Conservation (phyloP, 1,140 invertebrate species). For the Drosophila neocordata region DNA sequence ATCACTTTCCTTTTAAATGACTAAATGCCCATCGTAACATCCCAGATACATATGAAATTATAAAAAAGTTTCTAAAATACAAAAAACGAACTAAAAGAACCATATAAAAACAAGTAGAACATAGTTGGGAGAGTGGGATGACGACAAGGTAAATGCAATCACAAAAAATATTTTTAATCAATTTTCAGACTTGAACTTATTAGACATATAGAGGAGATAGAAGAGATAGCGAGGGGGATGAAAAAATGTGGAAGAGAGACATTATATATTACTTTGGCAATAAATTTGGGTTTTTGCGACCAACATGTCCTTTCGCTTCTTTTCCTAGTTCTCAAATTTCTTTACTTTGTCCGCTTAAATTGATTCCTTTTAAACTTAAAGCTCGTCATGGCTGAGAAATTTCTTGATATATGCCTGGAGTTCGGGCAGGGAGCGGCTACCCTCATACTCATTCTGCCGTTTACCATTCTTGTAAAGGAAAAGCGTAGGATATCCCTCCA, state of each 20-base stretch:
- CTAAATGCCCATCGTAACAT: conserved; percentile 1
- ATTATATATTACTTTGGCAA: conserved; percentile 45
- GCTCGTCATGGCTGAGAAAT: conserved; percentile 70
- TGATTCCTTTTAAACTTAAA: conserved; percentile 38
- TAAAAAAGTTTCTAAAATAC: background rate
- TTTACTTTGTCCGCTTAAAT: background rate
- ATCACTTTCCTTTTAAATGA: conserved; percentile 2
- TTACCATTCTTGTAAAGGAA: conserved; percentile 88
- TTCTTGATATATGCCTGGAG: conserved; percentile 72
- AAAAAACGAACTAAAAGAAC: background rate
- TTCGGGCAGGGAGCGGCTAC: conserved; percentile 87
- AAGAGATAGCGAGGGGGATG: background rate
- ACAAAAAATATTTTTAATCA: conserved; percentile 14
- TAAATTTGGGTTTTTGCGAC: conserved; percentile 34
- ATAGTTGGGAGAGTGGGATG: background rate
- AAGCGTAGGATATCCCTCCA: conserved; percentile 91
- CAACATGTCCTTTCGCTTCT: conserved; percentile 1
- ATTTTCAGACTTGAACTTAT: conserved; percentile 9
- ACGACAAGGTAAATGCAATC: conserved; percentile 19
- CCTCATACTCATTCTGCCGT: conserved; percentile 88
- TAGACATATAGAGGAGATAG: background rate
- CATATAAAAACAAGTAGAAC: background rate
- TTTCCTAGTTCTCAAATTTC: background rate
- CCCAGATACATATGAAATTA: background rate
- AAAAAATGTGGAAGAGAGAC: background rate